These are phyloP conservation scores for Drosophila prostipennis DNA, from an alignment of 2,888 invertebrate genomes.

Conservation along the genomic window DNA sequence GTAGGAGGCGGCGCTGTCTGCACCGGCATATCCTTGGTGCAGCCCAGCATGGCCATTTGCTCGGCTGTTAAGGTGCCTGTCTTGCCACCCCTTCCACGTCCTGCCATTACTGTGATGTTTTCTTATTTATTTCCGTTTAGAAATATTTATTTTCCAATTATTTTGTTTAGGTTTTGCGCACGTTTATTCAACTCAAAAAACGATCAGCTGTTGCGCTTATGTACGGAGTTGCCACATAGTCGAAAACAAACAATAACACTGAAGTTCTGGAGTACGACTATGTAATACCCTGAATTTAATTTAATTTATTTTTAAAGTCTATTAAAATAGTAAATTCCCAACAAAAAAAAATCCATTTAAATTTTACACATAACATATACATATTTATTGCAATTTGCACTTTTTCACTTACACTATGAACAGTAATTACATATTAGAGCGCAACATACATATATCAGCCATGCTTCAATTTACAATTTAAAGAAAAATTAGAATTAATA, in stretches of 20 bases:
- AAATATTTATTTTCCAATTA: slow-evolving; percentile 26
- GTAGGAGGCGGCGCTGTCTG: slow-evolving; percentile 86
- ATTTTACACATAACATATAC: slow-evolving; percentile 23
- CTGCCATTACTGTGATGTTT: slow-evolving; percentile 75
- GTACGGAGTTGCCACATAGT: slow-evolving; percentile 41
- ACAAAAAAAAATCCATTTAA: background rate
- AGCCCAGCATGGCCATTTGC: slow-evolving; percentile 82
- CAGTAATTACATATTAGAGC: slow-evolving; percentile 19
- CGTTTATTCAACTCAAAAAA: slow-evolving; percentile 45
- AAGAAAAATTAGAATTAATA: background rate
- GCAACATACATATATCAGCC: slow-evolving; percentile 1
- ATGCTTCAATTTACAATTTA: background rate
- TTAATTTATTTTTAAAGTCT: no score
- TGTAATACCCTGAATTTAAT: background rate
- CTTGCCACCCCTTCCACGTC: slow-evolving; percentile 81
- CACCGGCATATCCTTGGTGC: slow-evolving; percentile 85
- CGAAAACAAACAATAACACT: slow-evolving; percentile 1
- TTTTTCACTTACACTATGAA: slow-evolving; percentile 27
- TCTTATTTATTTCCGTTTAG: background rate
- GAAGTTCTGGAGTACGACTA: no score
- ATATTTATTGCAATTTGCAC: slow-evolving; percentile 55
- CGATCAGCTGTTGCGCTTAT: slow-evolving; percentile 40
- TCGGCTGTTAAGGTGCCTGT: slow-evolving; percentile 82
- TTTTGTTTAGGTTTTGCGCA: slow-evolving; percentile 26
- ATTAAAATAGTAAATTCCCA: no score